Evolutionary conservation across 2,888 invertebrate species (phyloP).

Genomic region (Automeris io): DNA sequence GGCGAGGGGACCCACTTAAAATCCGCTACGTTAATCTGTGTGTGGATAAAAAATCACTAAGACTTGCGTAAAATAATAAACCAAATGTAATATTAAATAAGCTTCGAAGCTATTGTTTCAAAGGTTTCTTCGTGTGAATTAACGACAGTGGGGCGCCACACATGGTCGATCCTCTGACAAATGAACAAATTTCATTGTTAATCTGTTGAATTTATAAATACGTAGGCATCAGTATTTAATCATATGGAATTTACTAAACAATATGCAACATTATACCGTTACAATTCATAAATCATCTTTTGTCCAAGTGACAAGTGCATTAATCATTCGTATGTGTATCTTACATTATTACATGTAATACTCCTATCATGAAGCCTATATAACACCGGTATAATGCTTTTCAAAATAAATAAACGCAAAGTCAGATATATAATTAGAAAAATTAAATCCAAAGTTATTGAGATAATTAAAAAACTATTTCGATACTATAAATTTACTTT

Average conservation of each 20-base stretch:
- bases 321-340: not conserved
- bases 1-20: too few species aligned
- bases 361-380: not conserved
- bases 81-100: not conserved
- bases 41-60: too few species aligned
- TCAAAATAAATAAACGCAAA: not conserved
- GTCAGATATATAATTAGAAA: slow-evolving; percentile 7
- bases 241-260: not conserved
- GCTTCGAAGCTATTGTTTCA: slow-evolving; percentile 7
- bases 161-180: slow-evolving; percentile 35
- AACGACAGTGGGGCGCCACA: slow-evolving; percentile 23
- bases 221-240: not conserved
- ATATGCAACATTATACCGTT: not conserved
- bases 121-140: slow-evolving; percentile 3
- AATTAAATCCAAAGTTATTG: too few species aligned
- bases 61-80: too few species aligned
- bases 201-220: not conserved
- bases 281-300: not conserved
- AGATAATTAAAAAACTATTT: too few species aligned
- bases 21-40: too few species aligned
- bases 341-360: too few species aligned
- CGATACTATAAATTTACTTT: too few species aligned
- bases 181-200: slow-evolving; percentile 21
- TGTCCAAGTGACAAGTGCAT: not conserved
- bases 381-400: not conserved